Evolutionary conservation across 53 echinoderm and acorn worm genomes (phyloP).

Genomic region (Astropecten irregularis): DNA sequence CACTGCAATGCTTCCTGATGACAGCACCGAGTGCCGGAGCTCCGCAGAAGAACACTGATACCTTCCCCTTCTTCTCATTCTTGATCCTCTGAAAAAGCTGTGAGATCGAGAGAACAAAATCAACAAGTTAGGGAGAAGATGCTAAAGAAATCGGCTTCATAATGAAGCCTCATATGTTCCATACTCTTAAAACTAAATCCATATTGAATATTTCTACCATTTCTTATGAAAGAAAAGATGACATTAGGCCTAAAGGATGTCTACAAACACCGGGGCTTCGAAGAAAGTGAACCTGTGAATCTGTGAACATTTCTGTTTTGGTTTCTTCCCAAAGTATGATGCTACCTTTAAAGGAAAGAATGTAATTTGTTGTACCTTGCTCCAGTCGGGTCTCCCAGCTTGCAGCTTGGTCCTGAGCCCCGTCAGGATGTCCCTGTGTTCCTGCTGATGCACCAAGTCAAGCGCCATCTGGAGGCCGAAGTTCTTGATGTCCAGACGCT

Average conservation of each 20-base stretch:
- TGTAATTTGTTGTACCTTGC: too few species aligned
- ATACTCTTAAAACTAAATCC: too few species aligned
- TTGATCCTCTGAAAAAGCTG: constrained; percentile 70
- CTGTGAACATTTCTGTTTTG: too few species aligned
- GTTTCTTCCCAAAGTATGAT: too few species aligned
- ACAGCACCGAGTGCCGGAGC: constrained; percentile 60
- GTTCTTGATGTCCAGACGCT: constrained; percentile 60
- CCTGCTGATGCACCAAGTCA: constrained; percentile 59
- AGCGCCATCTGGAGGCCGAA: constrained; percentile 82
- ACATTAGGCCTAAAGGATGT: too few species aligned
- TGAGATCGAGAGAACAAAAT: not conserved
- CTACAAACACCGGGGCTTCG: too few species aligned
- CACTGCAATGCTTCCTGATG: constrained; percentile 44
- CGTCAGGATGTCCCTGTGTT: constrained; percentile 66
- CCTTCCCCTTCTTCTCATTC: constrained; percentile 61
- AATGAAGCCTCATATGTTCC: not conserved
- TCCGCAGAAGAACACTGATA: constrained; percentile 79
- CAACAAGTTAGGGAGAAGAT: not conserved
- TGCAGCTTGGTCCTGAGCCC: constrained; percentile 72
- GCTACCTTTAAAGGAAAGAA: too few species aligned
- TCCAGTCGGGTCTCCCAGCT: constrained; percentile 73
- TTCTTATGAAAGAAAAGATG: too few species aligned
- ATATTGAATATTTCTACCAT: too few species aligned
- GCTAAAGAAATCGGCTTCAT: too few species aligned
- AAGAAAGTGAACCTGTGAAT: too few species aligned